Evolutionary conservation across 2,113 vertebrate genomes (phyloP), one percentile per base, ranked within the genome.

Genomic region (Oncorhynchus nerka): DNA sequence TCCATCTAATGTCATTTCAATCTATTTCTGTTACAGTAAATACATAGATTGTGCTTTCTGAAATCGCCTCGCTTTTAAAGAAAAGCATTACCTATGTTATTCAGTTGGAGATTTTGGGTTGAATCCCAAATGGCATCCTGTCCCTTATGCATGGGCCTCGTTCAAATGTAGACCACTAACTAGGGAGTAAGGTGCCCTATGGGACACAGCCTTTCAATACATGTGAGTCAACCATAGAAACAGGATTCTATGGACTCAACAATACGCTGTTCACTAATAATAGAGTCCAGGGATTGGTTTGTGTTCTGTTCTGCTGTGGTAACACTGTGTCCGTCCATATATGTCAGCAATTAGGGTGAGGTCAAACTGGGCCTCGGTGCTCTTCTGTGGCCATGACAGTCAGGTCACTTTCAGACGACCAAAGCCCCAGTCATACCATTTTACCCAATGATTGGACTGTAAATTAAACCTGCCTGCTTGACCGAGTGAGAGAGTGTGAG

Each of bases 341-440:
- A 34, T 66, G 9, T 68, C 32, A 82, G 77, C 81, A 24, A 81
- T 20, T 59, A 64, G 74, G 84, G 86, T 78, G 85, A 88, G 89
- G 89, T 90, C 87, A 89, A 81, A 90, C 89, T 89, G 89, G 90
- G 86, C 81, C 75, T 0, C 24, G 90, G 91, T 90, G 89, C 87
- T 90, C 90, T 88, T 79, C 81, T 86, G 88, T 86, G 86, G 75
- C 85, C 88, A 75, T 79, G 77, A 83, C 81, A 79, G 79, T 77
- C 77, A 85, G 75, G 82, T 86, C 79, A 73, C 86, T 88, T 79
- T 87, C 73, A 87, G 89, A 90, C 24, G 83, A 91, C 89, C 87
- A 87, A 93, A 90, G 89, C 87, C 84, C 85, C 88, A 90, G 85
- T 89, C 87, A 83, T 90, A 85, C 84, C 89, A 88, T 81, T 82